A percentile compares a stretch with the other conserved stretches of the same genome.
Conservation (phyloP, 2,888 invertebrate genomes). For the Cheilosia grossa region DNA sequence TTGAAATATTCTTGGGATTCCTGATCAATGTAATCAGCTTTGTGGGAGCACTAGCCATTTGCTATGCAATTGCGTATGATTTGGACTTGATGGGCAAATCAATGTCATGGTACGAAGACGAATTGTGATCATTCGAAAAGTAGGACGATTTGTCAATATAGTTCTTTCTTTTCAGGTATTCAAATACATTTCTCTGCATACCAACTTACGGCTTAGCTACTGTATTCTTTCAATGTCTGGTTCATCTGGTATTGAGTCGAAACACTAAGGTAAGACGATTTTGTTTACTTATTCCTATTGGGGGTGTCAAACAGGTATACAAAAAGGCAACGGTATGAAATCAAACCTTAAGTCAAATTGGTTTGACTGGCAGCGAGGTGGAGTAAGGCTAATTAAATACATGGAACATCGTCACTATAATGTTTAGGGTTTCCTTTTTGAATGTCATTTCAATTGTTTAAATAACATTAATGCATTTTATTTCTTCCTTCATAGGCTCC, state of each 20-base stretch:
- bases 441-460: no score
- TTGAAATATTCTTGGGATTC: slow-evolving; percentile 79
- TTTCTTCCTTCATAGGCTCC: slow-evolving; percentile 75
- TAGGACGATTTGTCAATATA: not conserved
- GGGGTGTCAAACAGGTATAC: no score
- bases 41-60: slow-evolving; percentile 77
- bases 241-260: slow-evolving; percentile 77
- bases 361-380: no score
- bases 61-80: slow-evolving; percentile 78
- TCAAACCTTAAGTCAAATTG: no score
- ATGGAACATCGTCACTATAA: no score
- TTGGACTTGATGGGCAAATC: slow-evolving; percentile 78
- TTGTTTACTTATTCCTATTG: not conserved
- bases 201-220: slow-evolving; percentile 78
- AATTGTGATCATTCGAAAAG: not conserved
- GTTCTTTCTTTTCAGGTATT: slow-evolving; percentile 74
- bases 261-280: slow-evolving; percentile 75
- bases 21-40: slow-evolving; percentile 78
- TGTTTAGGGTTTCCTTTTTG: no score
- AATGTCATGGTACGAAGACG: slow-evolving; percentile 78
- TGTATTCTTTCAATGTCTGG: slow-evolving; percentile 77
- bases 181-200: slow-evolving; percentile 77
- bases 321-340: no score
- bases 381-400: no score
- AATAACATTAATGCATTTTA: not conserved